Percentiles rank a stretch among this genome's conserved stretches.
Conservation (phyloP, 1,140 invertebrate species). For the Triops cancriformis region DNA sequence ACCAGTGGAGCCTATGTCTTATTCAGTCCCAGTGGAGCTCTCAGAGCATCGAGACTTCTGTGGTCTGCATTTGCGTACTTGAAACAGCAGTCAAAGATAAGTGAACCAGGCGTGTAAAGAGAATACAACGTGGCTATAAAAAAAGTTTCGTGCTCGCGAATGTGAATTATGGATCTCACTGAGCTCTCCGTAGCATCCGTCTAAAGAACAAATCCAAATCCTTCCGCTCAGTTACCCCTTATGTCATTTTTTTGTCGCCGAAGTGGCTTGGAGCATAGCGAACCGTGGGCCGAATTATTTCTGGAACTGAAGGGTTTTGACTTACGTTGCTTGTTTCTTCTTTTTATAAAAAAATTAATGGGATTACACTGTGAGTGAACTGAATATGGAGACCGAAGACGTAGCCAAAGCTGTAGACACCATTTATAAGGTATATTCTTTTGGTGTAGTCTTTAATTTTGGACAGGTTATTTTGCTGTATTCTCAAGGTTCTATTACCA, state of each 20-base stretch:
- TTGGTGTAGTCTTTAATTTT: not conserved
- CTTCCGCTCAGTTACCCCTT: not conserved
- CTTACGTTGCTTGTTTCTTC: not conserved
- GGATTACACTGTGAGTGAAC: not conserved
- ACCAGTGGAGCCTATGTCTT: not conserved
- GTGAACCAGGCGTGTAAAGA: not conserved
- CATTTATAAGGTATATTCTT: constrained; percentile 28
- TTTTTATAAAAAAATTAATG: not conserved
- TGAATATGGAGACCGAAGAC: constrained; percentile 28
- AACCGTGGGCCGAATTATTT: not conserved
- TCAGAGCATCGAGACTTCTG: not conserved
- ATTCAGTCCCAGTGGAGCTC: not conserved
- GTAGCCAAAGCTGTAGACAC: constrained; percentile 28
- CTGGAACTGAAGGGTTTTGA: not conserved
- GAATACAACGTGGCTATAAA: not conserved
- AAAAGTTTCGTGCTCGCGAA: not conserved
- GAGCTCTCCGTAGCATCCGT: not conserved
- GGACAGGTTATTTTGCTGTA: not conserved
- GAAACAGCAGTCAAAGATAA: too few relatives aligned
- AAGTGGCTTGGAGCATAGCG: not conserved
- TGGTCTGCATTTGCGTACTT: not conserved
- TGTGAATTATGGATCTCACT: not conserved
- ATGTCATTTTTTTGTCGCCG: not conserved
- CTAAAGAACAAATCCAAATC: not conserved
- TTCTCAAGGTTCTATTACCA: too few relatives aligned